A percentile compares a stretch with the other conserved stretches of the same genome.
Conservation (phyloP, 2,888 invertebrate species). For the Nudaria mundana region DNA sequence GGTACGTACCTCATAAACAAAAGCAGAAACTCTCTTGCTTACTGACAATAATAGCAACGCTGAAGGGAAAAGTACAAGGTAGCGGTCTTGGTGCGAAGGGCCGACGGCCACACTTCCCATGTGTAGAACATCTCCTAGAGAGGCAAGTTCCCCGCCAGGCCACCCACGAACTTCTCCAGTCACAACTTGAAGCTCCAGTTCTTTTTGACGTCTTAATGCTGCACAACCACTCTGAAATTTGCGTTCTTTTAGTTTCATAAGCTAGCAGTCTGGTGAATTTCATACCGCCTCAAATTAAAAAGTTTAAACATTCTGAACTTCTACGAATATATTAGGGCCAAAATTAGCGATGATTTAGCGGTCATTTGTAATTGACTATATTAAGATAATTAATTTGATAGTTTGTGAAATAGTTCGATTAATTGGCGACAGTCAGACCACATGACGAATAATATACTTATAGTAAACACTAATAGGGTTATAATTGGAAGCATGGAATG, state of each 20-base stretch:
- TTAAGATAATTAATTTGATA: no score
- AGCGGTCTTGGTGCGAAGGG: slow-evolving; percentile 92
- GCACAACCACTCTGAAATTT: slow-evolving; percentile 89
- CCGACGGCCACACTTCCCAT: slow-evolving; percentile 96
- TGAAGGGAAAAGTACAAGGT: slow-evolving; percentile 94
- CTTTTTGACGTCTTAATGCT: slow-evolving; percentile 94
- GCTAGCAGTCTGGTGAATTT: no score
- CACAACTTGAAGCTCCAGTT: slow-evolving; percentile 96
- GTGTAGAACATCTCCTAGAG: slow-evolving; percentile 92
- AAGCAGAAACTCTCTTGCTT: slow-evolving; percentile 95
- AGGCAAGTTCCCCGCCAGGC: slow-evolving; percentile 86
- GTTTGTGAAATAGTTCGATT: no score
- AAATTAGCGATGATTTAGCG: no score
- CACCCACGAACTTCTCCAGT: slow-evolving; percentile 96
- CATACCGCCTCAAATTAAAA: no score
- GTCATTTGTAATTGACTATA: no score
- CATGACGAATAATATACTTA: no score
- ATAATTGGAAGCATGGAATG: no score
- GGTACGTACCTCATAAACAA: slow-evolving; percentile 93
- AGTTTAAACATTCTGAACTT: no score
- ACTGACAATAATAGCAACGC: slow-evolving; percentile 94
- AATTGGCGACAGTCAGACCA: no score
- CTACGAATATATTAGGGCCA: no score
- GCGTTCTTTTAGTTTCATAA: neutral
- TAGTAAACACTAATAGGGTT: no score